Evolutionary conservation across 2,797 vertebrate genomes (phyloP), one percentile per base, ranked within the genome.

Genomic region (Pogonophryne albipinna): DNA sequence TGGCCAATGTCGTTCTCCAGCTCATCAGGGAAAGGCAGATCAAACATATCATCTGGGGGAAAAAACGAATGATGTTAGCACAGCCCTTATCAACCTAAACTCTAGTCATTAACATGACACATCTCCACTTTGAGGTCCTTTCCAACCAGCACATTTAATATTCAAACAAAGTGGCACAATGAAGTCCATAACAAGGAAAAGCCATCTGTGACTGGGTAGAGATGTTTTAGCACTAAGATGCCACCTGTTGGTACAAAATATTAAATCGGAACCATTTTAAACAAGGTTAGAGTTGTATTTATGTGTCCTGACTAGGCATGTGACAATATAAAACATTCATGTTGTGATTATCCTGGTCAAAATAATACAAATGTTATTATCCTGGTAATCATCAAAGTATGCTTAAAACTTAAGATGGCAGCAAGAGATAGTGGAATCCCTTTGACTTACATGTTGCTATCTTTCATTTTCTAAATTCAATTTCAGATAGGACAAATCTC

Each of bases 1-100:
- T 95, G 94, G 82, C 97, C 96, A 57, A 99, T 98, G 85, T 99
- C 98, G 59, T 98, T 99, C 93, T 99, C 98, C 96, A 96, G 92
- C 76, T 96, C 95, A 55, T 95, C 95, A n/a, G 95, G 94, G 68
- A 96, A 95, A 44, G 95, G 95, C 69, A 96, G 87, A 74, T 94
- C 94, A 50, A 96, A 96, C 94, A 99, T 98, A 90, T 99, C 97
- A 11, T 94, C 93, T 94, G 76, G 14, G 17, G 20, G 5, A 3
- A 8, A 57, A 34, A 17, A 64, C 34, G 41, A n/a, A 14, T 27
- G 0, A 65, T 44, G 20, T 49, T 55, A 76, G 10, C 34, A 23
- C 23, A 41, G 16, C 50, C 4, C 4, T 3, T 16, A 19, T 11
- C 0, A 14, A 44, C 20, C 55, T 38, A 31, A 16, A 3, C 31